Percentiles rank a stretch among this genome's conserved stretches.
phyloP scores from a whole-genome alignment of 2,113 vertebrate genomes.

The Neomonachus schauinslandi region DNA sequence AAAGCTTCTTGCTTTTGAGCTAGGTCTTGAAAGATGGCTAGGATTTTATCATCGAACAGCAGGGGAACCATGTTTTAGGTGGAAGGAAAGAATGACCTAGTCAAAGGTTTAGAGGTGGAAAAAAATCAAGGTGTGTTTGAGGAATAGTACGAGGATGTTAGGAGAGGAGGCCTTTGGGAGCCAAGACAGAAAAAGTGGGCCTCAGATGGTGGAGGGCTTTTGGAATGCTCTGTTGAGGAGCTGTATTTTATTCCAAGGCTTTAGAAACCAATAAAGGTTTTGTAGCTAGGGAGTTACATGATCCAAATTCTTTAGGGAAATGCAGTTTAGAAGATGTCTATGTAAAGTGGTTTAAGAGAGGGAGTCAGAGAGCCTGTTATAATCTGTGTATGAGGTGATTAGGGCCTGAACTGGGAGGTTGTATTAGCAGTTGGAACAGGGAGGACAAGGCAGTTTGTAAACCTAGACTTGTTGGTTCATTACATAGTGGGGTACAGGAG shows the following conservation, averaged over 20 bases:
- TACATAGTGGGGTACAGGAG: not conserved
- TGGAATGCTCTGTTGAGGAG: not conserved
- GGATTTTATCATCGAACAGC: not conserved
- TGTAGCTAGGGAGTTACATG: not conserved
- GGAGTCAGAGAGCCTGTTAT: not conserved
- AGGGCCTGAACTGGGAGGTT: not conserved
- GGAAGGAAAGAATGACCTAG: not conserved
- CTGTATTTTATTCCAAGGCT: not conserved
- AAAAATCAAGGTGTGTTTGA: not conserved
- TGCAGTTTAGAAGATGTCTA: not conserved
- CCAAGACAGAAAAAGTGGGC: not conserved
- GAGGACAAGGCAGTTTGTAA: not conserved
- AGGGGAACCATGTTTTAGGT: no score
- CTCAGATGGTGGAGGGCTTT: not conserved
- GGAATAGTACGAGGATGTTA: not conserved
- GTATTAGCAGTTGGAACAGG: not conserved
- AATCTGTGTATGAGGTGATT: not conserved
- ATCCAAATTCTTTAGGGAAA: slow-evolving; percentile 37
- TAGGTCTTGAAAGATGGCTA: not conserved
- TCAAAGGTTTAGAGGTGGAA: not conserved
- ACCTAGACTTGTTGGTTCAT: not conserved
- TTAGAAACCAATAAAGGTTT: not conserved
- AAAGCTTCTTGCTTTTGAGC: not conserved
- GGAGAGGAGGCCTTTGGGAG: not conserved
- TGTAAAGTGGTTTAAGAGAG: not conserved